These are phyloP conservation scores for Cybosia mesomella DNA, from an alignment of 2,888 invertebrate genomes.

Conservation along the genomic window DNA sequence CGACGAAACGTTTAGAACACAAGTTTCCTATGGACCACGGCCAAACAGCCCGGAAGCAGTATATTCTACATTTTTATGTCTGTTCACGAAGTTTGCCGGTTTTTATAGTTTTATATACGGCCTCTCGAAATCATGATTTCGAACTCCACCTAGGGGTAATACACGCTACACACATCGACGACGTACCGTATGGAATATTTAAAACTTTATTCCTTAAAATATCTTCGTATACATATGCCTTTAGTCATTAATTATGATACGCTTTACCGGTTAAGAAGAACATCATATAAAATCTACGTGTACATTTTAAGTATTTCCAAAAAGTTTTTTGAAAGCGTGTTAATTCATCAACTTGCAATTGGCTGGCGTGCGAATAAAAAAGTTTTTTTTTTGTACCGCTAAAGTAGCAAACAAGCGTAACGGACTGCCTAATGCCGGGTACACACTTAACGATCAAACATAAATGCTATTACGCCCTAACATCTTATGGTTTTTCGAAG, in stretches of 20 bases:
- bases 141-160: no score
- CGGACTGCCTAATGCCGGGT: background rate
- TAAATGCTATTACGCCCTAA: background rate
- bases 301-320: slow-evolving; percentile 1
- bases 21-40: no score
- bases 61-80: no score
- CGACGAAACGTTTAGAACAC: no score
- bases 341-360: slow-evolving; percentile 1
- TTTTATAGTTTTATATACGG: no score
- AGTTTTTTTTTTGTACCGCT: background rate
- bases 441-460: background rate
- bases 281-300: background rate
- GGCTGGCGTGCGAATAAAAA: background rate
- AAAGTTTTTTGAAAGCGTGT: slow-evolving; percentile 12
- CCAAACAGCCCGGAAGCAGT: no score
- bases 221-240: background rate
- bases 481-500: background rate
- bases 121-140: no score
- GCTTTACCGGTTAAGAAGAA: slow-evolving; percentile 4
- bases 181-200: background rate
- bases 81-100: no score
- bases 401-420: slow-evolving; percentile 2
- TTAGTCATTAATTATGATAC: slow-evolving; percentile 5
- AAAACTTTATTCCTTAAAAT: background rate
- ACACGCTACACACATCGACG: background rate